These are phyloP conservation scores for Montipora capricornis DNA, from an alignment of 64 coral and sea anemone genomes.

Conservation along the genomic window DNA sequence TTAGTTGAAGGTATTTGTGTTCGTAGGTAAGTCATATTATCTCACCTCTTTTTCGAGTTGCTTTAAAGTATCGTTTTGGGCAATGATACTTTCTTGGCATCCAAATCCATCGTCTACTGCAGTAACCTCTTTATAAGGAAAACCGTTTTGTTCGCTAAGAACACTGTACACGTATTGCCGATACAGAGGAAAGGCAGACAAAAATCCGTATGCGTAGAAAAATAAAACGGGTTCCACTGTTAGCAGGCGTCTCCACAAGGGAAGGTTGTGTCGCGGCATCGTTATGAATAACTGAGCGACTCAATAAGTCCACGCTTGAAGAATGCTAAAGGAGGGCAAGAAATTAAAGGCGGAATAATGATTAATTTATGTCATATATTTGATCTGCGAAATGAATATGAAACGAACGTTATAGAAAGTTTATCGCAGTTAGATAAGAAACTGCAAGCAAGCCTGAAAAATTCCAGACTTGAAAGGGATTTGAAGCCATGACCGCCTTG, in stretches of 20 bases:
- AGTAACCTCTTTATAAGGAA: slow-evolving; percentile 61
- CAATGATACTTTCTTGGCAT: slow-evolving; percentile 30
- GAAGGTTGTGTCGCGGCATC: slow-evolving; percentile 37
- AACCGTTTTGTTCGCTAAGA: slow-evolving; percentile 86
- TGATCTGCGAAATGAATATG: no score
- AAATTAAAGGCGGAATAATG: background rate
- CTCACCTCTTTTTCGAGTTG: slow-evolving; percentile 64
- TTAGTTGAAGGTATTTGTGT: no score
- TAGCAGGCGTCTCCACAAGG: slow-evolving; percentile 67
- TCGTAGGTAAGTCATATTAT: no score
- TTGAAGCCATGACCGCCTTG: no score
- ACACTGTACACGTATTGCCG: slow-evolving; percentile 87
- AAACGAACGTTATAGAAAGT: no score
- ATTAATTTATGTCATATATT: no score
- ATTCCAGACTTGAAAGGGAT: no score
- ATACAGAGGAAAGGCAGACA: slow-evolving; percentile 76
- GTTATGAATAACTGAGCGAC: background rate
- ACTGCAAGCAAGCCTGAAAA: no score
- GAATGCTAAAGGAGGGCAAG: background rate
- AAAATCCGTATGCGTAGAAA: slow-evolving; percentile 88
- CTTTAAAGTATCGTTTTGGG: slow-evolving; percentile 37
- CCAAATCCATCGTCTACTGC: background rate
- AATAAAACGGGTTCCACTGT: slow-evolving; percentile 95
- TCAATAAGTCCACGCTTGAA: background rate
- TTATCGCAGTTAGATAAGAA: no score